Evolutionary conservation across 1,140 invertebrate genomes (phyloP), one percentile per base, ranked within the genome.

Genomic region (Macrobrachium nipponense): DNA sequence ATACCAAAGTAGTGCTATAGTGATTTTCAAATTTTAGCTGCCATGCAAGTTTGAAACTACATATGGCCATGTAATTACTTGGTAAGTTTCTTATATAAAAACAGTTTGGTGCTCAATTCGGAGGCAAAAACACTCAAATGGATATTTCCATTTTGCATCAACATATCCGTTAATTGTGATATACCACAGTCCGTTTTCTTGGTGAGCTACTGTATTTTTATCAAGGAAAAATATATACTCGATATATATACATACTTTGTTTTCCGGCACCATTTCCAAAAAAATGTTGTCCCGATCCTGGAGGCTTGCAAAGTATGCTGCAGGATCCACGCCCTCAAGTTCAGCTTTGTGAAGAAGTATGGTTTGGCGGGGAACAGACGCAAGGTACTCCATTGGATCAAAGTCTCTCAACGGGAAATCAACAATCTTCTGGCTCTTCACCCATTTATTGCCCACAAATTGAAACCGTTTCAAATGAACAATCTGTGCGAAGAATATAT

Each of bases 381-480:
- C 95, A 23, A 96, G 91, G 92, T 95, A 97, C 3, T 93, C 93
- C 0, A 95, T 95, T 0, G 95, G 96, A 91, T 97, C 95, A 90
- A 97, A 97, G 90, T 96, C 92, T 84, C 94, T 93, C 86, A 95
- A 94, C 0, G 96, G 96, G 90, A 97, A 97, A 90, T 96, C 95
- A 0, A 98, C 96, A 68, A 96, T 95, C 91, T 97, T 97, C 90
- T 97, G 96, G 0, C 96, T 97, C 90, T 98, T 98, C n/a, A 97
- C 95, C 96, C 96, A 97, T 90, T 96, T 95, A 89, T 94, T 95
- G 91, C 96, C 96, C 11, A 97, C 94, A 90, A 94, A 96, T 91
- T 97, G 96, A 91, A 98, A 98, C 51, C 97, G 93, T 90, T 98
- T 98, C 80, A 98, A 91, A 90, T 97, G 96, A 12, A 98, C 94